These are phyloP conservation scores for Lutra lutra DNA, from an alignment of 2,797 vertebrate genomes.

Conservation along the genomic window DNA sequence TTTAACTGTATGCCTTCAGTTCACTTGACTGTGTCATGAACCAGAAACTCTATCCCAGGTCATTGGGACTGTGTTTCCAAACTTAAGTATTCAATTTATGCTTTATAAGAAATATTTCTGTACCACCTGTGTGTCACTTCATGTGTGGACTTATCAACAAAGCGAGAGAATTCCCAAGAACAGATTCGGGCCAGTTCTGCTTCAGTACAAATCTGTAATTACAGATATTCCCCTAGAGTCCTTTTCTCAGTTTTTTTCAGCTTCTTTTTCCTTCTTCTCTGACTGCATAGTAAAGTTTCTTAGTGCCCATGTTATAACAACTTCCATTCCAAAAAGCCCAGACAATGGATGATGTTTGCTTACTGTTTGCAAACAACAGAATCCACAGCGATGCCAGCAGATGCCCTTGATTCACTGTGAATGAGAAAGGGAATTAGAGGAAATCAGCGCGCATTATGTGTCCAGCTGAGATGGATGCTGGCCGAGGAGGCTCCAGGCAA, in stretches of 20 bases:
- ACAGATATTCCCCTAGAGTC: constrained; percentile 15
- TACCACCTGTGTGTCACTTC: background rate
- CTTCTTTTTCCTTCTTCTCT: constrained; percentile 46
- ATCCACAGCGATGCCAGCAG: constrained; percentile 75
- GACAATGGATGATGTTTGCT: constrained; percentile 79
- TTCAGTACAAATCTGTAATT: constrained; percentile 46
- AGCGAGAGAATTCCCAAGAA: constrained; percentile 27
- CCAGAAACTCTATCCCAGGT: constrained; percentile 11
- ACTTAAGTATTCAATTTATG: constrained; percentile 28
- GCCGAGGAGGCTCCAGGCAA: constrained; percentile 64
- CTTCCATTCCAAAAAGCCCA: constrained; percentile 74
- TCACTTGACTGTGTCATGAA: constrained; percentile 8
- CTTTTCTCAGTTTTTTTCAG: constrained; percentile 56
- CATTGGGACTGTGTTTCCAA: constrained; percentile 26
- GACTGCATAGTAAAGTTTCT: constrained; percentile 63
- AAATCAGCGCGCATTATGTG: constrained; percentile 79
- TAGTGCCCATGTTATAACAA: constrained; percentile 73
- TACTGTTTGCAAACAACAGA: constrained; percentile 81
- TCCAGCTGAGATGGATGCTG: constrained; percentile 78
- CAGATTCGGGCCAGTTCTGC: background rate
- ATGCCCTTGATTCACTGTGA: constrained; percentile 79
- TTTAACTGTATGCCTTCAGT: constrained; percentile 22
- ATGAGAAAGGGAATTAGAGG: constrained; percentile 76
- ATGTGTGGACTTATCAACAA: background rate
- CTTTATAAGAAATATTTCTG: constrained; percentile 16